Percentiles rank a stretch among this genome's conserved stretches.
Conservation (phyloP, 2,888 invertebrate species). For the Pachycephus smyrnensis region DNA sequence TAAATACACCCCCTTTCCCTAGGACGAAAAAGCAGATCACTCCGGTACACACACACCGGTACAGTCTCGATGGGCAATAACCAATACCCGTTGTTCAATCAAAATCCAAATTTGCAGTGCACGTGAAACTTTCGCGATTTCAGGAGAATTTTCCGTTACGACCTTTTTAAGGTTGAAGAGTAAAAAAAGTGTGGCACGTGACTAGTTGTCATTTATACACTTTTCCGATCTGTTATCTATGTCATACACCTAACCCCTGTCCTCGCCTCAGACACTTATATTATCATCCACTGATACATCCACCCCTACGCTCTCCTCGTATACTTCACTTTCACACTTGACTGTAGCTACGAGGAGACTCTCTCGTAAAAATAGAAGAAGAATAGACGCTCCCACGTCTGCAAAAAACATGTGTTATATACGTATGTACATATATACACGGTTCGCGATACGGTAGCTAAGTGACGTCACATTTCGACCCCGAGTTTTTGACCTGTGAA, state of each 20-base stretch:
- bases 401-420: neutral
- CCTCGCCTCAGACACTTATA: neutral
- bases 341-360: neutral
- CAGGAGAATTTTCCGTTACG: neutral
- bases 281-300: neutral
- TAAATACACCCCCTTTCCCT: neutral
- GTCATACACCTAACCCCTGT: too few species aligned
- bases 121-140: neutral
- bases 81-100: neutral
- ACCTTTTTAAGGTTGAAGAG: neutral
- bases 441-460: neutral
- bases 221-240: neutral
- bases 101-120: neutral
- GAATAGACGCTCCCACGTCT: neutral
- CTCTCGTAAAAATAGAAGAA: neutral
- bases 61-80: neutral
- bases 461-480: neutral
- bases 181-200: neutral
- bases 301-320: neutral
- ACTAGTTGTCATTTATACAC: neutral
- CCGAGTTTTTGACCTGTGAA: neutral
- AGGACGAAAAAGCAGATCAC: neutral
- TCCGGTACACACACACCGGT: neutral
- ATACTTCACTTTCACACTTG: neutral
- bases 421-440: neutral